A percentile compares a stretch with the other conserved stretches of the same genome.
phyloP scores from a whole-genome alignment of 1,140 invertebrate genomes.

The Zeugodacus cucurbitae region DNA sequence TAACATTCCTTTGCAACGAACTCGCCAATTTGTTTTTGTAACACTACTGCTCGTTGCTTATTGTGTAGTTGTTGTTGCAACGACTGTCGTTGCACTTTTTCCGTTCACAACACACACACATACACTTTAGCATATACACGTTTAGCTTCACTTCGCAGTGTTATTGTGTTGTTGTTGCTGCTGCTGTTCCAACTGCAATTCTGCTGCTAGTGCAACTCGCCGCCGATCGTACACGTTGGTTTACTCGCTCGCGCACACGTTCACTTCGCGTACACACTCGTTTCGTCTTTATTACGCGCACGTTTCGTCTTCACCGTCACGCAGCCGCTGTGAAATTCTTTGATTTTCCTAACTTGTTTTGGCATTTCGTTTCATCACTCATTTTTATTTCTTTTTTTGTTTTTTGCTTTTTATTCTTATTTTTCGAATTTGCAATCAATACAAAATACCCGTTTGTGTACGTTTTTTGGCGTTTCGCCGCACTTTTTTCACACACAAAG shows the following conservation, averaged over 20 bases:
- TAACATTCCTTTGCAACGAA: slow-evolving; percentile 2
- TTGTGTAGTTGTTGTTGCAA: slow-evolving; percentile 33
- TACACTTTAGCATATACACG: neutral
- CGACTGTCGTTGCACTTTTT: slow-evolving; percentile 23
- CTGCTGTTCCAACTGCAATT: neutral
- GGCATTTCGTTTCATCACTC: slow-evolving; percentile 20
- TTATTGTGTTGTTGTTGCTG: neutral
- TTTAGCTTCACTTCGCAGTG: neutral
- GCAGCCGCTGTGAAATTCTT: slow-evolving; percentile 21
- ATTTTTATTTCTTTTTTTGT: neutral
- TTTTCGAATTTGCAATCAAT: neutral
- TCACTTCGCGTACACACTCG: slow-evolving; percentile 1
- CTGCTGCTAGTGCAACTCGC: neutral
- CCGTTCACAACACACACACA: neutral
- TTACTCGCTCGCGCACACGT: slow-evolving; percentile 11
- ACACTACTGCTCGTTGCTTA: neutral
- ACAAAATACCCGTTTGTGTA: neutral
- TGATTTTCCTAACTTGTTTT: slow-evolving; percentile 10
- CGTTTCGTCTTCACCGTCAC: neutral
- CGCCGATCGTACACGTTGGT: neutral
- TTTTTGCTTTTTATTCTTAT: neutral
- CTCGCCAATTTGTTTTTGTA: neutral
- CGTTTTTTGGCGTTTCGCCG: neutral
- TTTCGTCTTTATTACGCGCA: slow-evolving; percentile 28
- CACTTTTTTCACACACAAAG: neutral